Evolutionary conservation across 2,888 invertebrate species (phyloP).

Genomic region (Conops quadrifasciatus): DNA sequence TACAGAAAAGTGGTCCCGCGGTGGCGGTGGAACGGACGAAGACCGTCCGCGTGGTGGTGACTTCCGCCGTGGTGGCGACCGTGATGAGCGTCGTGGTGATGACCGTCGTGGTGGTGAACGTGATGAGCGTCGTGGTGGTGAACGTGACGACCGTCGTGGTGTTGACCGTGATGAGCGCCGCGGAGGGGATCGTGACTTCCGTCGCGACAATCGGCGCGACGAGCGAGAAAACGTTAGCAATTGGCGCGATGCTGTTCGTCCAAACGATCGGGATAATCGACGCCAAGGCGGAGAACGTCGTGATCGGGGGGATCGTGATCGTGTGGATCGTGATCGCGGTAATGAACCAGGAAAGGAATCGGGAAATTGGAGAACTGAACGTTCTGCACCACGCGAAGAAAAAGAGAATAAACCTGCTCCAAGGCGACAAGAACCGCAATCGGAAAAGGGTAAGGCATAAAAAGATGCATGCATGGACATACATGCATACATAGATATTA

Average conservation of each 20-base stretch:
- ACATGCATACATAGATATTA: not conserved
- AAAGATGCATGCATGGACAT: constrained; percentile 5
- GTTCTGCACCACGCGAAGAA: constrained; percentile 58
- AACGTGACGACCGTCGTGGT: constrained; percentile 38
- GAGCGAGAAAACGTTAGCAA: constrained; percentile 53
- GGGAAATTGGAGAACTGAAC: constrained; percentile 61
- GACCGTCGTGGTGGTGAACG: constrained; percentile 44
- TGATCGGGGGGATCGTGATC: too few relatives aligned
- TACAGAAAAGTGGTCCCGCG: constrained; percentile 43
- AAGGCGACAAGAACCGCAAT: constrained; percentile 53
- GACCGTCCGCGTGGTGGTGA: constrained; percentile 36
- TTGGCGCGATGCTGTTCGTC: constrained; percentile 59
- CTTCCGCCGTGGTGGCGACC: constrained; percentile 44
- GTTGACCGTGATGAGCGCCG: constrained; percentile 38
- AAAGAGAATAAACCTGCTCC: constrained; percentile 56
- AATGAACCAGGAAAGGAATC: constrained; percentile 51
- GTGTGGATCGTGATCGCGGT: constrained; percentile 57
- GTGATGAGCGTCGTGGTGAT: constrained; percentile 45
- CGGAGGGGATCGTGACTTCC: constrained; percentile 46
- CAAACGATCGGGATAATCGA: constrained; percentile 49
- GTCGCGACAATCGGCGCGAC: constrained; percentile 49
- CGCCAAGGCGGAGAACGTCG: constrained; percentile 46
- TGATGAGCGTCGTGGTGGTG: constrained; percentile 40
- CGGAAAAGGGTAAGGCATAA: constrained; percentile 54
- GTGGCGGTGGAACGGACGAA: constrained; percentile 40